Percentiles rank a stretch among this genome's conserved stretches.
These are phyloP conservation scores for Sitta carolinensis DNA, from an alignment of 2,797 vertebrate genomes.

Conservation along the genomic window DNA sequence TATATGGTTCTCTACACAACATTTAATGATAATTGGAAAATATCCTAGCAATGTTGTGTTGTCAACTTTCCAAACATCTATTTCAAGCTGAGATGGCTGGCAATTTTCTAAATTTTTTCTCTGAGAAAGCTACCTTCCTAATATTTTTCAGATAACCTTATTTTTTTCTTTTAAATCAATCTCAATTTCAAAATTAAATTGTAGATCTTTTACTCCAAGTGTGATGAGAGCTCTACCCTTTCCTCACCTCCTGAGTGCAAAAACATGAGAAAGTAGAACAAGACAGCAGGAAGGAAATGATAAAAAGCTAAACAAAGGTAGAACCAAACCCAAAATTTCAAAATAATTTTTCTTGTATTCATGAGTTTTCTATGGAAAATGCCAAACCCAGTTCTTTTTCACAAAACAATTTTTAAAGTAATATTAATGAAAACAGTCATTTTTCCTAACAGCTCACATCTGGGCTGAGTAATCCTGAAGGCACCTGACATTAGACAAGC, in stretches of 20 bases:
- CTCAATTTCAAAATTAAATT: background rate
- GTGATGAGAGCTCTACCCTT: background rate
- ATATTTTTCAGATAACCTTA: background rate
- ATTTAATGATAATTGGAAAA: background rate
- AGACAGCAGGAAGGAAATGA: background rate
- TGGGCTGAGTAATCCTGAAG: constrained; percentile 58
- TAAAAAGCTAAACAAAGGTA: background rate
- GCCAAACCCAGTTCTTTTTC: background rate
- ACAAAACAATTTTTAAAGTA: background rate
- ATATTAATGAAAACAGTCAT: constrained; percentile 40
- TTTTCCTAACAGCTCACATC: constrained; percentile 42
- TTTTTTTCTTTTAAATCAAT: background rate
- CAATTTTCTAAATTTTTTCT: background rate
- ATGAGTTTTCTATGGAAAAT: background rate
- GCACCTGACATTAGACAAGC: constrained; percentile 57
- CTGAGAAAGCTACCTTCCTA: background rate
- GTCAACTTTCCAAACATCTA: background rate
- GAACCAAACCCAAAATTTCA: background rate
- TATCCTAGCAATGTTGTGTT: background rate
- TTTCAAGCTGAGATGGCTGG: background rate
- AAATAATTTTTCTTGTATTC: background rate
- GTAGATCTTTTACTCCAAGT: background rate
- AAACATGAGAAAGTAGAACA: background rate
- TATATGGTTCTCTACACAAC: background rate
- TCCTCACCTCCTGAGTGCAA: background rate